Evolutionary conservation across 2,113 vertebrate species (phyloP).

Genomic region (Athene cunicularia): DNA sequence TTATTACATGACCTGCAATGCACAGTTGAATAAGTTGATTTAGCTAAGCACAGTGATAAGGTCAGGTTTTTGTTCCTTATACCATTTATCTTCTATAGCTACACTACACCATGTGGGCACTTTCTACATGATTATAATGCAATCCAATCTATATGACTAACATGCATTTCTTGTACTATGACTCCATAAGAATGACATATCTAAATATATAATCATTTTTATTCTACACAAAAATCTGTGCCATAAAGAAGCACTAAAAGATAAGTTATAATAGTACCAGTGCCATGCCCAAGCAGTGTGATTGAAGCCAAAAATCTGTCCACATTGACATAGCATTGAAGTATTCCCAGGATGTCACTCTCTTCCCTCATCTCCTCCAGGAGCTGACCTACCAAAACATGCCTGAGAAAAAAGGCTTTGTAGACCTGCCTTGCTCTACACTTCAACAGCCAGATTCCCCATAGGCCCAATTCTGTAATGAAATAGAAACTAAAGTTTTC

Average conservation of each 20-base stretch:
- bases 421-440: background rate
- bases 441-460: background rate
- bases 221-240: background rate
- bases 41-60: background rate
- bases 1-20: background rate
- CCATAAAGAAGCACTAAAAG: background rate
- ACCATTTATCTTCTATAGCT: background rate
- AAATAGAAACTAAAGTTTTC: background rate
- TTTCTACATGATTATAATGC: background rate
- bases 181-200: background rate
- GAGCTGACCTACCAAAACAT: background rate
- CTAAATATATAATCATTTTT: background rate
- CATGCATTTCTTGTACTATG: background rate
- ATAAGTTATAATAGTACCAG: background rate
- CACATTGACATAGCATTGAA: background rate
- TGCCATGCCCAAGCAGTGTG: background rate
- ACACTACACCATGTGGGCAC: background rate
- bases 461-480: background rate
- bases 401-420: background rate
- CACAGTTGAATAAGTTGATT: background rate
- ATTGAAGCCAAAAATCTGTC: background rate
- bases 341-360: background rate
- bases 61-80: background rate
- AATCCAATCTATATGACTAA: background rate
- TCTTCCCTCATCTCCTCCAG: background rate